Base-by-base conservation (phyloP, 2,113 vertebrate genomes). In the Nibea coibor region DNA sequence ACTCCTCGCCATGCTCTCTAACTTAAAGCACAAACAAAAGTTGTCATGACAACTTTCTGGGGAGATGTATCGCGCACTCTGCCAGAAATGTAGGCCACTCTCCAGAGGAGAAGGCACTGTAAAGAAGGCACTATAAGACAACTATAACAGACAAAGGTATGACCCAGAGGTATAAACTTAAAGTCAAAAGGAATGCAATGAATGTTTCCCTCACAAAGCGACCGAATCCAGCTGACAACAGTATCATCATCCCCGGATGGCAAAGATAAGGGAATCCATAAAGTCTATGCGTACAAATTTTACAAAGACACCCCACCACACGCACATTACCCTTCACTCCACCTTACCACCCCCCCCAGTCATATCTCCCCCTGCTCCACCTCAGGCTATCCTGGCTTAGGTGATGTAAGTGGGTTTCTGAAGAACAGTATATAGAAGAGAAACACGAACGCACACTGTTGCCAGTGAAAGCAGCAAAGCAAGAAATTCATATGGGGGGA, bases 31-130 rank as follows among this genome's bases (percentile, higher is more conserved):
- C 87, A 90, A 89, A 91, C 80, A 90, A 91, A 87, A 80, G 88
- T 91, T 84, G 82, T 66, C 88, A 90, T 92, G 91, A 58, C 84
- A 87, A 90, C 78, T 75, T 84, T 75, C 58, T 57, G 56, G 54
- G 35, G 81, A 72, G 75, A 88, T 84, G 53, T 31, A 47, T 72
- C 47, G 17, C 8, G 45, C 48, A 76, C 45, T 43, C 10, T 74
- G 72, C 39, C 47, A 86, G 75, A 89, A 85, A 91, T 88, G 81
- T 84, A 80, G 82, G 80, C 43, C 81, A 19, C 35, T 57, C 24
- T 26, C 24, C 58, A 72, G 24, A 81, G 62, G 57, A 79, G 53
- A 76, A 78, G 65, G 43, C 61, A 19, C n/a, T 48, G 35, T 58
- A n/a, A n/a, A 79, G 53, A 76, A 78, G 65, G 43, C 61, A 19